These are phyloP conservation scores for Poicephalus gulielmi DNA, from an alignment of 2,113 vertebrate species.

Conservation along the genomic window DNA sequence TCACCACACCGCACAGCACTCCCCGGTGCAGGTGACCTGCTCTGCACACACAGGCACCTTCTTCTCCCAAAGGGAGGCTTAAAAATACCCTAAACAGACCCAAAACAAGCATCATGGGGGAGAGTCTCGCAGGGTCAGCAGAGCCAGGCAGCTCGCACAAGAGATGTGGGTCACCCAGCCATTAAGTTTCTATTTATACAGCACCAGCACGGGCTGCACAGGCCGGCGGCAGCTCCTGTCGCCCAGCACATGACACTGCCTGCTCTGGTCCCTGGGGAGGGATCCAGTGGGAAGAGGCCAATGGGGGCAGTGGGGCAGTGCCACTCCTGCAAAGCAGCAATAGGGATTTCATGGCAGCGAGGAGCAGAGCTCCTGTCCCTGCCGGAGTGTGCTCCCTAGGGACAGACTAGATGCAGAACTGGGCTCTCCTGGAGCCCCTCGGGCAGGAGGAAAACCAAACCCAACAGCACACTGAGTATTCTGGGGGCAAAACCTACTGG, in stretches of 20 bases:
- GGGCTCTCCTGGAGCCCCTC: background rate
- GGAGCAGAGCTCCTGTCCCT: background rate
- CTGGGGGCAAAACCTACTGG: background rate
- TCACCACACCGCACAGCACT: background rate
- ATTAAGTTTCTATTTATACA: slow-evolving; percentile 53
- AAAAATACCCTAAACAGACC: background rate
- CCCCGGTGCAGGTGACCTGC: rapidly evolving
- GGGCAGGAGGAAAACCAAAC: background rate
- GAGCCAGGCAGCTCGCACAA: background rate
- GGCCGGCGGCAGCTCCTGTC: background rate
- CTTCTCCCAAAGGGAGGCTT: background rate
- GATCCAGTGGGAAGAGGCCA: background rate
- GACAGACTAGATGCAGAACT: background rate
- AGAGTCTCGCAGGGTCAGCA: background rate
- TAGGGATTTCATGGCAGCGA: background rate
- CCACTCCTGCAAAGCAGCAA: background rate
- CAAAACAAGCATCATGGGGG: rapidly evolving
- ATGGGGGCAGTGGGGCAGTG: background rate
- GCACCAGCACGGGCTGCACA: background rate
- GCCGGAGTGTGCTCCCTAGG: rapidly evolving
- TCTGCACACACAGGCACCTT: background rate
- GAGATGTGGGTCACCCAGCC: slow-evolving; percentile 60
- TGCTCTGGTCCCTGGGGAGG: background rate
- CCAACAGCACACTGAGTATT: background rate
- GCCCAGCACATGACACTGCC: background rate